Conservation (phyloP, 2,888 invertebrate genomes). For the Lasioglossum malachurum region DNA sequence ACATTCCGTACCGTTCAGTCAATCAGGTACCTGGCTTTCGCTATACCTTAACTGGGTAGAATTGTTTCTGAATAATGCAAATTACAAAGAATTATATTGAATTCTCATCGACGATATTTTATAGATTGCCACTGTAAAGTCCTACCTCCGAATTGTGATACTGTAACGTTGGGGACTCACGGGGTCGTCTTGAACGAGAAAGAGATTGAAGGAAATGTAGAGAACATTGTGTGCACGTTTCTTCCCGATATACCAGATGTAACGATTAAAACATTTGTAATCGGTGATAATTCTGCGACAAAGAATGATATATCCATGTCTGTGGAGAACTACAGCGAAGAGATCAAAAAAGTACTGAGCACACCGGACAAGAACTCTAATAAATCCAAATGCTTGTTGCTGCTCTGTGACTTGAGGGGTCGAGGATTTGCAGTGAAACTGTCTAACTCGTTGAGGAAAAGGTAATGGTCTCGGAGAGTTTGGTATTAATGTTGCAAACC, state of each 20-base stretch:
- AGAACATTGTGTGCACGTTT: constrained; percentile 66
- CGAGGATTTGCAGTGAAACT: constrained; percentile 38
- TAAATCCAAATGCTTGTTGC: constrained; percentile 72
- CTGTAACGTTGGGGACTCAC: constrained; percentile 71
- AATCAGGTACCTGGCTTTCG: constrained; percentile 20
- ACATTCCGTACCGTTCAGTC: background rate
- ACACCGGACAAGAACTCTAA: constrained; percentile 34
- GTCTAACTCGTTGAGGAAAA: constrained; percentile 43
- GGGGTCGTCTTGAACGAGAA: constrained; percentile 69
- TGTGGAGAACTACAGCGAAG: background rate
- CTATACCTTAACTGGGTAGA: too few species aligned
- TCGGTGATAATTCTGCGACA: constrained; percentile 14
- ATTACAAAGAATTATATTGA: too few species aligned
- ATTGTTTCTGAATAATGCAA: too few species aligned
- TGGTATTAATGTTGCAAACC: background rate
- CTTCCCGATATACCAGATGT: constrained; percentile 76
- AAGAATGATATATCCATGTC: background rate
- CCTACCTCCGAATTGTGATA: constrained; percentile 72
- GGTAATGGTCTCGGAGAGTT: constrained; percentile 51
- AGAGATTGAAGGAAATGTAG: constrained; percentile 59
- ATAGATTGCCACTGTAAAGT: constrained; percentile 73
- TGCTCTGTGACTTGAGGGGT: constrained; percentile 62
- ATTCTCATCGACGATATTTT: background rate
- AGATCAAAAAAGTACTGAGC: constrained; percentile 12
- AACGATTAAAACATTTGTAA: constrained; percentile 61